Percentiles rank a stretch among this genome's conserved stretches.
These are phyloP conservation scores for Argya squamiceps DNA, from an alignment of 2,797 vertebrate genomes.

Conservation along the genomic window DNA sequence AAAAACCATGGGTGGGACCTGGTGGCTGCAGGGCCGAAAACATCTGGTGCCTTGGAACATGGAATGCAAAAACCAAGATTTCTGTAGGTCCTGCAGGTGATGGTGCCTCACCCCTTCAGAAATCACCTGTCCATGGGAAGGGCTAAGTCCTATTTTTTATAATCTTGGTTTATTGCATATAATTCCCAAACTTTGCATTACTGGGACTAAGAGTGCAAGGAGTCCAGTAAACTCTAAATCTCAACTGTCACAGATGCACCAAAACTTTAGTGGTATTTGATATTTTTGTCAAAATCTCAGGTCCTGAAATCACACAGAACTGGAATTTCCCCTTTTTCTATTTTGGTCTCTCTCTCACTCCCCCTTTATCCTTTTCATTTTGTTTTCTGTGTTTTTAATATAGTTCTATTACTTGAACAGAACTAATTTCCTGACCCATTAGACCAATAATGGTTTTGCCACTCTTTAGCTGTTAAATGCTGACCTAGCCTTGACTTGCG, in stretches of 20 bases:
- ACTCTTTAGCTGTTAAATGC: not conserved
- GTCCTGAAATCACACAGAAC: not conserved
- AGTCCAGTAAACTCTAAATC: not conserved
- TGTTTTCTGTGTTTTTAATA: slow-evolving; percentile 16
- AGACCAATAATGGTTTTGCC: slow-evolving; percentile 1
- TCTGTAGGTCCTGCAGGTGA: not conserved
- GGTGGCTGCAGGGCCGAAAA: not conserved
- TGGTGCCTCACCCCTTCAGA: not conserved
- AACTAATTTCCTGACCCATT: slow-evolving; percentile 19
- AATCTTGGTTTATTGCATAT: not conserved
- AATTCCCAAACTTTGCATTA: not conserved
- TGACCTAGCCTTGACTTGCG: not conserved
- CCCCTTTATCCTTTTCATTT: not conserved
- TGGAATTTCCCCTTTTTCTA: not conserved
- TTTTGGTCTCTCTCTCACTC: not conserved
- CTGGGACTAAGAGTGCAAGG: not conserved
- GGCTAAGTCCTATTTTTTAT: not conserved
- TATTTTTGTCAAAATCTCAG: not conserved
- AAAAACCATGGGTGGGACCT: accelerated
- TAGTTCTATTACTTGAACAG: not conserved
- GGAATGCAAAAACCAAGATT: not conserved
- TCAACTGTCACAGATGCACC: not conserved
- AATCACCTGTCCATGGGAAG: not conserved
- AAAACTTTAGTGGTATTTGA: not conserved
- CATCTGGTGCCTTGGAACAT: not conserved